Conservation (phyloP, 30 jellyfish, hydroid and myxozoan genomes). For the Aurelia coerulea region DNA sequence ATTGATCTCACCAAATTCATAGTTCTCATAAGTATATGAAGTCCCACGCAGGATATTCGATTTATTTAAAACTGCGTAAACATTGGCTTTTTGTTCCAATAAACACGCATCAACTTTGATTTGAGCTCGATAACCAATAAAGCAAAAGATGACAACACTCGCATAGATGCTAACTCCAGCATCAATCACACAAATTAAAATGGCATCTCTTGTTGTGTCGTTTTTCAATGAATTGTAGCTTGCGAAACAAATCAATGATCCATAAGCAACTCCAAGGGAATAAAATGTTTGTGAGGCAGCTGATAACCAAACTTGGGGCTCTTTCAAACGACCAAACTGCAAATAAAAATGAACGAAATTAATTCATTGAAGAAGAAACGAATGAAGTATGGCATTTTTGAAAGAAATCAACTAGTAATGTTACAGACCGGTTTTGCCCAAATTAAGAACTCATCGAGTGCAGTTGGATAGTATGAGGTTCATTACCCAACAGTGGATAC, state of each 20-base stretch:
- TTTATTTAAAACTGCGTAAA: constrained; percentile 40
- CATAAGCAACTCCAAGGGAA: constrained; percentile 98
- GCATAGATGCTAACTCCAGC: constrained; percentile 99
- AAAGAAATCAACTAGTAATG: no score
- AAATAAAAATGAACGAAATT: neutral
- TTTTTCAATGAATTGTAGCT: constrained; percentile 97
- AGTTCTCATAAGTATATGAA: constrained; percentile 61
- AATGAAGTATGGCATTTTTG: no score
- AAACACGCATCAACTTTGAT: constrained; percentile 83
- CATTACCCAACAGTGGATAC: no score
- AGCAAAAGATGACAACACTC: constrained; percentile 95
- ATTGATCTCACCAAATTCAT: constrained; percentile 55
- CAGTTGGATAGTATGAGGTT: no score
- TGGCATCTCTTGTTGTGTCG: constrained; percentile 97
- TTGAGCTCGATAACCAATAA: constrained; percentile 98
- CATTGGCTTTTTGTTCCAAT: constrained; percentile 19
- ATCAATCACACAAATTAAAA: constrained; percentile 86
- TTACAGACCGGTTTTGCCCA: no score
- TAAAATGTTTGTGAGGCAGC: constrained; percentile 98
- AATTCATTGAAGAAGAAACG: neutral
- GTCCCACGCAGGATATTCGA: constrained; percentile 70
- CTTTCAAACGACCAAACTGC: constrained; percentile 83
- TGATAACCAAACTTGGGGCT: constrained; percentile 92
- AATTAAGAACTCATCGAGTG: no score
- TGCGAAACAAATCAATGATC: constrained; percentile 97